Conservation (phyloP, 2,113 vertebrate genomes). For the Regulus satrapa region DNA sequence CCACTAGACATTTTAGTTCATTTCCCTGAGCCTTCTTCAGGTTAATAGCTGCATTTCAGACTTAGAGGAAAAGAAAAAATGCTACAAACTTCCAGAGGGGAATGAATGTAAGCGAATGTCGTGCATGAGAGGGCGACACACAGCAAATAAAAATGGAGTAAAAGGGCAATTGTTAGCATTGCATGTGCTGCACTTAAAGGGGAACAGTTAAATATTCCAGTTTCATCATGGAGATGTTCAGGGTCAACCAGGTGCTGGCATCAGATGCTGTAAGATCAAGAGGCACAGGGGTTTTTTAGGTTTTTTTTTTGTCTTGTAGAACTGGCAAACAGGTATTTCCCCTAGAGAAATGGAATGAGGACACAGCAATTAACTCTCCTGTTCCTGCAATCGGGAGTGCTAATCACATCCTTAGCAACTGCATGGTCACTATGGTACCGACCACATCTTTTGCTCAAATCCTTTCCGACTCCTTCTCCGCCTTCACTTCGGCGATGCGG, state of each 20-base stretch:
- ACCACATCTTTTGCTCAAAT: constrained; percentile 42
- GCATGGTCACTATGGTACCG: constrained; percentile 42
- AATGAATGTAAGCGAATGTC: neutral
- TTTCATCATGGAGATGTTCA: constrained; percentile 12
- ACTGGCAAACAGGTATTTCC: constrained; percentile 70
- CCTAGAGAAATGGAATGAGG: constrained; percentile 67
- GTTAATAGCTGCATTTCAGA: constrained; percentile 61
- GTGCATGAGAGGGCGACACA: neutral
- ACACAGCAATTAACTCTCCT: constrained; percentile 70
- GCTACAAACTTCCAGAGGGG: neutral
- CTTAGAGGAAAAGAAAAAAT: neutral
- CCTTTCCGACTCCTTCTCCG: constrained; percentile 8
- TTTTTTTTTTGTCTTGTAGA: constrained; percentile 7
- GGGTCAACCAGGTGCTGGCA: constrained; percentile 43
- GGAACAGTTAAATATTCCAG: neutral
- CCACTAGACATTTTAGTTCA: constrained; percentile 68
- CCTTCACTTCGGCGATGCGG: neutral
- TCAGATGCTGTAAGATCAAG: constrained; percentile 51
- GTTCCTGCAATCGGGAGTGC: constrained; percentile 46
- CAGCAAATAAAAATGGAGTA: neutral
- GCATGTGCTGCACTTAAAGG: neutral
- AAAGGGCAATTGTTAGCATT: neutral
- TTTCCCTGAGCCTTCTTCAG: constrained; percentile 70
- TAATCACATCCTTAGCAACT: constrained; percentile 78
- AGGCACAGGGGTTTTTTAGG: rapidly evolving